Evolutionary conservation across 2,797 vertebrate species (phyloP).

Genomic region (Spinus pinus): DNA sequence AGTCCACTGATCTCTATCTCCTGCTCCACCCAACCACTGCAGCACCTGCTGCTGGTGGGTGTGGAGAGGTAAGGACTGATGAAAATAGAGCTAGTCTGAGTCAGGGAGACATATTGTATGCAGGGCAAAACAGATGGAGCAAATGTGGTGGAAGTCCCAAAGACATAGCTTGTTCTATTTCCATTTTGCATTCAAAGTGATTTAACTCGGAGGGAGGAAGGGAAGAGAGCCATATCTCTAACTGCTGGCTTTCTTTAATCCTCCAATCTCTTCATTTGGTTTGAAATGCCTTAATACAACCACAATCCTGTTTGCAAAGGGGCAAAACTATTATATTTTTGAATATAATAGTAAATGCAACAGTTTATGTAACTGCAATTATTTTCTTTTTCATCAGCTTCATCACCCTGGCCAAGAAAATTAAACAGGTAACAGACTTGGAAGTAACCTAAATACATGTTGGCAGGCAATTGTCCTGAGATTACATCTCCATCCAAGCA

Average conservation of each 20-base stretch:
- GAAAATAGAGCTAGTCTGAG: neutral
- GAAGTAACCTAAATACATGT: neutral
- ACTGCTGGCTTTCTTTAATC: neutral
- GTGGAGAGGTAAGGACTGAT: neutral
- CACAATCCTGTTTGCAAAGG: neutral
- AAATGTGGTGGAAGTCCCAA: neutral
- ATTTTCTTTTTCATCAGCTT: conserved; percentile 2
- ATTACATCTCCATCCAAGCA: neutral
- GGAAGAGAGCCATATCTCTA: neutral
- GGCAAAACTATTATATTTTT: neutral
- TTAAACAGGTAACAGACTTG: neutral
- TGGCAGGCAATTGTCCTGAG: neutral
- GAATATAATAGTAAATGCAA: neutral
- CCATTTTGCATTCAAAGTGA: neutral
- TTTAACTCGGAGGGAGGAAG: neutral
- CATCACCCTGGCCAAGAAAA: neutral
- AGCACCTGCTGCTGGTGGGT: neutral
- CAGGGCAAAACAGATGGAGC: neutral
- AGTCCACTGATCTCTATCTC: neutral
- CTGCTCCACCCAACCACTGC: neutral
- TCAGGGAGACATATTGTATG: neutral
- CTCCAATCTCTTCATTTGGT: neutral
- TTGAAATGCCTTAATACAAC: neutral
- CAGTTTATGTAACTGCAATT: neutral
- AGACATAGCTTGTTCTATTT: neutral